Evolutionary conservation across 2,888 invertebrate genomes (phyloP).

Genomic region (Chloroclysta siterata): DNA sequence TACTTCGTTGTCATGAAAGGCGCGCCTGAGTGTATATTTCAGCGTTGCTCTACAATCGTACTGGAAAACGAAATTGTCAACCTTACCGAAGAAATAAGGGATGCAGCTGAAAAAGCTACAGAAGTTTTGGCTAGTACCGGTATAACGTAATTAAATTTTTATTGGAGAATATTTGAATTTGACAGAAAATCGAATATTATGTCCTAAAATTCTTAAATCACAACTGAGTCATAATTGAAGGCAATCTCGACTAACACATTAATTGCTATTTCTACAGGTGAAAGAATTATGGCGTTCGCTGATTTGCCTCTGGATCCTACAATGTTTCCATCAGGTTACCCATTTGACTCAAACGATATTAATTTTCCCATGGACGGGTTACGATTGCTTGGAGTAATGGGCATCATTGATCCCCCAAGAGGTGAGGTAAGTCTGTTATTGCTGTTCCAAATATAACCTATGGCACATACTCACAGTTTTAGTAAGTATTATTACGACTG

Average conservation of each 20-base stretch:
- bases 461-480: too few species aligned
- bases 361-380: slow-evolving; percentile 95
- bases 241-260: too few species aligned
- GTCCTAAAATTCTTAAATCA: too few species aligned
- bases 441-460: too few species aligned
- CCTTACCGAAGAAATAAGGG: slow-evolving; percentile 59
- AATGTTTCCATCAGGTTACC: slow-evolving; percentile 93
- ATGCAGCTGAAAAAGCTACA: slow-evolving; percentile 55
- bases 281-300: slow-evolving; percentile 96
- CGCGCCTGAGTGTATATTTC: slow-evolving; percentile 96
- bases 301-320: slow-evolving; percentile 93
- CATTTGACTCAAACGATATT: slow-evolving; percentile 93
- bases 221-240: too few species aligned
- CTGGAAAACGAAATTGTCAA: slow-evolving; percentile 90
- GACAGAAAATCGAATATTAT: too few species aligned
- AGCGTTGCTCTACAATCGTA: slow-evolving; percentile 91
- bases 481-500: too few species aligned
- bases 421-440: slow-evolving; percentile 58
- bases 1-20: slow-evolving; percentile 97
- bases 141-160: slow-evolving; percentile 37
- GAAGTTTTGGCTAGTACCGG: slow-evolving; percentile 71
- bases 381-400: slow-evolving; percentile 97
- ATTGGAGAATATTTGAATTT: too few species aligned
- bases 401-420: slow-evolving; percentile 97
- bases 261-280: slow-evolving; percentile 83